Percentiles rank a stretch among this genome's conserved stretches.
These are phyloP conservation scores for Spheniscus humboldti DNA, from an alignment of 2,797 vertebrate species.

Conservation along the genomic window DNA sequence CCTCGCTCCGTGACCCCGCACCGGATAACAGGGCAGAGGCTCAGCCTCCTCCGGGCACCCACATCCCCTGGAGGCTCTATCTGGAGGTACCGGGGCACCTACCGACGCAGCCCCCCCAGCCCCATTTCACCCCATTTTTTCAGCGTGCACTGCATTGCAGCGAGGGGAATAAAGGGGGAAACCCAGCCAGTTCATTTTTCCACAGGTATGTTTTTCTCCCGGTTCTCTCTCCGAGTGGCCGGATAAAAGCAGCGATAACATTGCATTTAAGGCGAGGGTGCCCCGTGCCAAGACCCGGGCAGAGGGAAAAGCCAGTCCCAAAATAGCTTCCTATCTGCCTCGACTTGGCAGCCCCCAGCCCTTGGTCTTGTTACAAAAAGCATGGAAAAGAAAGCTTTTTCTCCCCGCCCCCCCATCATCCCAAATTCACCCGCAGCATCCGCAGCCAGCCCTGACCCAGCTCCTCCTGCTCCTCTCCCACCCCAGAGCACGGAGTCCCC, in stretches of 20 bases:
- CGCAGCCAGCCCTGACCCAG: not conserved
- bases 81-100: not conserved
- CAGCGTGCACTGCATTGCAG: not conserved
- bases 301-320: not conserved
- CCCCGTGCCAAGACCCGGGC: not conserved
- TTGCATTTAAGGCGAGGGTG: not conserved
- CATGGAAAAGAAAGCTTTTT: not conserved
- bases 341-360: not conserved
- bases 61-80: not conserved
- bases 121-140: not conserved
- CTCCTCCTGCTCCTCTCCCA: not conserved
- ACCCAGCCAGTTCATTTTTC: not conserved
- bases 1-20: not conserved
- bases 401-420: not conserved
- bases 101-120: not conserved
- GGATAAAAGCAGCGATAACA: not conserved
- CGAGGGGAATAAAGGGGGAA: not conserved
- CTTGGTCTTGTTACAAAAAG: not conserved
- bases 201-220: not conserved
- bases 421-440: not conserved
- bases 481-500: not conserved
- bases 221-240: not conserved
- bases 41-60: not conserved
- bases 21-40: too few species aligned
- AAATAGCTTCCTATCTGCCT: conserved; percentile 24